A percentile compares a stretch with the other conserved stretches of the same genome.
Evolutionary conservation across 2,888 invertebrate species (phyloP).

Genomic region (Chloroclystis v-ata): DNA sequence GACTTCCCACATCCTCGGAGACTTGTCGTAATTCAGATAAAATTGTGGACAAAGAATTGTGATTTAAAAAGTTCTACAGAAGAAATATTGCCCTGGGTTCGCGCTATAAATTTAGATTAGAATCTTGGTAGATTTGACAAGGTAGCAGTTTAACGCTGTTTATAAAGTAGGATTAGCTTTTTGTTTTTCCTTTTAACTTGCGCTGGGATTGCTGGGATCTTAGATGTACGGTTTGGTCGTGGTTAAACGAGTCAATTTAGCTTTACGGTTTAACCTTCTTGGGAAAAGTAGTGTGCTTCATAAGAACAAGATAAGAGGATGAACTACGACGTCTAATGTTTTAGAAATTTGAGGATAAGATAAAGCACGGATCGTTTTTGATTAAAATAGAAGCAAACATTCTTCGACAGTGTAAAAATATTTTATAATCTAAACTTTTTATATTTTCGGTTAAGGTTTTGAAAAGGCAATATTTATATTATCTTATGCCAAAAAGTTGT

Average conservation of each 20-base stretch:
- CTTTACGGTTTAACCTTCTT: neutral
- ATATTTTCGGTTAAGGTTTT: too few species aligned
- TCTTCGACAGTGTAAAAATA: too few species aligned
- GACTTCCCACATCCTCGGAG: constrained; percentile 29
- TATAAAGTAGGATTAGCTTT: neutral
- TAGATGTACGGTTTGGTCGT: neutral
- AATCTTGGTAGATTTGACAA: constrained; percentile 8
- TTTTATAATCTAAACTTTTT: too few species aligned
- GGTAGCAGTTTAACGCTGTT: constrained; percentile 1
- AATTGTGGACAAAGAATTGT: constrained; percentile 29
- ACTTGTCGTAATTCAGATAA: constrained; percentile 30
- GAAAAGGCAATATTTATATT: too few species aligned
- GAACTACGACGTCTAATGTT: neutral
- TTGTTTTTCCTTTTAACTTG: neutral
- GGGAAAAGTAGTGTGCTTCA: neutral
- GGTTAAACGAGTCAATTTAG: neutral
- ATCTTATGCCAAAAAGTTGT: too few species aligned
- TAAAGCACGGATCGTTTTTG: neutral
- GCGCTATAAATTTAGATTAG: constrained; percentile 15
- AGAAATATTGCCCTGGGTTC: constrained; percentile 19
- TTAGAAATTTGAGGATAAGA: neutral
- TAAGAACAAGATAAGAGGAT: neutral
- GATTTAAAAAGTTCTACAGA: constrained; percentile 29
- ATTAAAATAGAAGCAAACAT: neutral
- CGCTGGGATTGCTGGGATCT: neutral